Percentiles rank a stretch among this genome's conserved stretches.
phyloP scores from a whole-genome alignment of 2,888 invertebrate genomes.

The Polydrusus pterygomalis region DNA sequence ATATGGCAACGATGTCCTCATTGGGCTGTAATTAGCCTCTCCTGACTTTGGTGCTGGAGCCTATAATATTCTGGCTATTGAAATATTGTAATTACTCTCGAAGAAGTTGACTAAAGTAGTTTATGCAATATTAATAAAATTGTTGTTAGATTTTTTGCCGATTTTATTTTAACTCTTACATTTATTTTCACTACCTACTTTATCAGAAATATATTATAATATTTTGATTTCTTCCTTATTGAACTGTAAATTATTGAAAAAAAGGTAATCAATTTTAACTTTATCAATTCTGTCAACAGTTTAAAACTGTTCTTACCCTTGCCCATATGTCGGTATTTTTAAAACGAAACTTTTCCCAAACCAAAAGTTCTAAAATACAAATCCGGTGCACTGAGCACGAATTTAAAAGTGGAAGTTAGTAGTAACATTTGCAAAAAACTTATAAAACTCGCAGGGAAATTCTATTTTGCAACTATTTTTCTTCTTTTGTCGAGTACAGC shows the following conservation, averaged over 20 bases:
- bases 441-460: conserved; percentile 4
- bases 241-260: background rate
- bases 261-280: background rate
- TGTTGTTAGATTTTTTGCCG: no score
- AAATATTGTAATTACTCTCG: no score
- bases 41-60: no score
- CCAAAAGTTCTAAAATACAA: conserved; percentile 11
- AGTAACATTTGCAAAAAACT: conserved; percentile 13
- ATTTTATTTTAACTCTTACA: no score
- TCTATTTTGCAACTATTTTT: conserved; percentile 7
- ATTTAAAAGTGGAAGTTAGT: conserved; percentile 25
- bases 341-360: conserved; percentile 13
- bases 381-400: conserved; percentile 14
- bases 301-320: background rate
- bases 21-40: no score
- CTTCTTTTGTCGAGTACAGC: background rate
- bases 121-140: no score
- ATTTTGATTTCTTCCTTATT: no score
- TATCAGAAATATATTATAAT: no score
- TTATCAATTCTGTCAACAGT: conserved; percentile 7
- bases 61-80: no score
- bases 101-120: no score
- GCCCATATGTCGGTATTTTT: conserved; percentile 9
- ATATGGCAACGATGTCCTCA: no score
- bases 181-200: no score